These are phyloP conservation scores for Gari tellinella DNA, from an alignment of 2,888 invertebrate genomes.

Conservation along the genomic window DNA sequence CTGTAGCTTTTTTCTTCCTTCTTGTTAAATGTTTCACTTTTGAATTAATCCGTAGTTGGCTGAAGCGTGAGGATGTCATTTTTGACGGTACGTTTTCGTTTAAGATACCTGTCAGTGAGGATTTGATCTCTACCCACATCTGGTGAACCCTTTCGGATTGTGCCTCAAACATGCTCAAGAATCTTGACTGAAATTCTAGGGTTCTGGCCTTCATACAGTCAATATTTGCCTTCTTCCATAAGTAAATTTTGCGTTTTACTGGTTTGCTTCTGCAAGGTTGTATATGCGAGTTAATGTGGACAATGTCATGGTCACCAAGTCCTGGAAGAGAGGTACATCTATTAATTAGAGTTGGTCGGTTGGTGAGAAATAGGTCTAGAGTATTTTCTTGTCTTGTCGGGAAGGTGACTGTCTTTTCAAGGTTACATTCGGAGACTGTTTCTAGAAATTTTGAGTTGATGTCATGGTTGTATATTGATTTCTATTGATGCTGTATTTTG, in stretches of 20 bases:
- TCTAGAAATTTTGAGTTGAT: conserved; percentile 11
- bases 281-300: not conserved
- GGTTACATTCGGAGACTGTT: conserved; percentile 7
- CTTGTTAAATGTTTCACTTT: no score
- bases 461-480: not conserved
- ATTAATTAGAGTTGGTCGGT: conserved; percentile 20
- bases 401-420: conserved; percentile 19
- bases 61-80: conserved; percentile 7
- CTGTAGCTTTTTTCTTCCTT: no score
- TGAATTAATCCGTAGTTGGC: no score
- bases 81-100: conserved; percentile 10
- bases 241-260: not conserved
- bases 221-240: conserved; percentile 13
- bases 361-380: conserved; percentile 30
- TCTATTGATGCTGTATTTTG: not conserved
- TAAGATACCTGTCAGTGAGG: not conserved
- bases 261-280: not conserved
- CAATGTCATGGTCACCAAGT: conserved; percentile 29
- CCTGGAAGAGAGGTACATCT: conserved; percentile 15
- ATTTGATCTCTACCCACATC: no score
- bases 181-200: not conserved
- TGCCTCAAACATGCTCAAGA: not conserved
- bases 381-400: conserved; percentile 18
- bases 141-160: not conserved
- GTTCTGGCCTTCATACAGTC: not conserved